phyloP scores from a whole-genome alignment of 2,888 invertebrate species.

The Dorcus parallelipipedus region DNA sequence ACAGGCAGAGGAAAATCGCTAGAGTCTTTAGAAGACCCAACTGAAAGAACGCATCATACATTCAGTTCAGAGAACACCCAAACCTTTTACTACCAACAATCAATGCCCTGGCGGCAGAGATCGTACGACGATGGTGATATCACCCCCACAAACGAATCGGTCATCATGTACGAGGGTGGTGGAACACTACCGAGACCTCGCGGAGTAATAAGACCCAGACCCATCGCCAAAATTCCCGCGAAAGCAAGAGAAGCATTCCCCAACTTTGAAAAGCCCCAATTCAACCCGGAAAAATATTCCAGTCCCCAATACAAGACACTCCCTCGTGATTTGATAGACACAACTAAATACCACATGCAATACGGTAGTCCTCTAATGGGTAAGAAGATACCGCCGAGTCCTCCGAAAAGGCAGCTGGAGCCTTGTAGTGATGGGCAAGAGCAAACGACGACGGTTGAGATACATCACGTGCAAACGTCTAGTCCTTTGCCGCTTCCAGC shows the following conservation, averaged over 20 bases:
- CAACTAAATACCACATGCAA: constrained; percentile 47
- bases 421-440: constrained; percentile 36
- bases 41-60: constrained; percentile 60
- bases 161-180: constrained; percentile 61
- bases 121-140: constrained; percentile 89
- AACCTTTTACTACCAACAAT: constrained; percentile 54
- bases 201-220: constrained; percentile 75
- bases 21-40: constrained; percentile 79
- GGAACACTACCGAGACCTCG: constrained; percentile 85
- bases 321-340: constrained; percentile 53
- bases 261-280: constrained; percentile 50
- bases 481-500: constrained; percentile 61
- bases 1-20: constrained; percentile 82
- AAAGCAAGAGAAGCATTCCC: constrained; percentile 51
- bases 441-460: constrained; percentile 49
- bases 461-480: constrained; percentile 51
- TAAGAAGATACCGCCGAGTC: constrained; percentile 77
- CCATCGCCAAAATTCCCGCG: constrained; percentile 72
- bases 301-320: constrained; percentile 53
- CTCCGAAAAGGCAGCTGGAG: constrained; percentile 67
- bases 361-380: constrained; percentile 65
- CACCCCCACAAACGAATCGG: constrained; percentile 79
- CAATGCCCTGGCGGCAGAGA: constrained; percentile 53
- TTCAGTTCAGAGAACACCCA: constrained; percentile 59
- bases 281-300: constrained; percentile 44